A percentile compares a stretch with the other conserved stretches of the same genome.
Evolutionary conservation across 1,140 invertebrate species (phyloP).

Genomic region (Drosophila melanogaster): DNA sequence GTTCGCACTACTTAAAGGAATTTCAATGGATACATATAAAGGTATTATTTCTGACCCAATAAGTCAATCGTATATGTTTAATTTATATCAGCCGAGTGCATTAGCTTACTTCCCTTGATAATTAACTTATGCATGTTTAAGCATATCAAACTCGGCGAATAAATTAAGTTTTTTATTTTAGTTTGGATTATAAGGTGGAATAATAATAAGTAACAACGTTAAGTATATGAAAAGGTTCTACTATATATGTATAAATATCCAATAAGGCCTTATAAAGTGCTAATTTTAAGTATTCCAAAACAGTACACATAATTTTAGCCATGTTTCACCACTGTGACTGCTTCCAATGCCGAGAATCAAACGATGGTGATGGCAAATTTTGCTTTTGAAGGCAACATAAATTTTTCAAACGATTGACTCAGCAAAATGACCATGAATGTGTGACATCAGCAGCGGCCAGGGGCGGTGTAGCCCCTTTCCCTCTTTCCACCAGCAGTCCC

Average conservation of each 20-base stretch:
- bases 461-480: background rate
- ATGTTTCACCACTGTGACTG: conserved; percentile 8
- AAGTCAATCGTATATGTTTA: background rate
- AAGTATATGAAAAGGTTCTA: too few species aligned
- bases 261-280: too few species aligned
- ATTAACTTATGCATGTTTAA: too few species aligned
- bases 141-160: too few species aligned
- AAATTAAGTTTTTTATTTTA: too few species aligned
- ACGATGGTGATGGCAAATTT: conserved; percentile 69
- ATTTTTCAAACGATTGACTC: conserved; percentile 82
- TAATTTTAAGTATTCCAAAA: too few species aligned
- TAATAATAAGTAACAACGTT: too few species aligned
- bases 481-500: background rate
- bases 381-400: conserved; percentile 82
- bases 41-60: too few species aligned
- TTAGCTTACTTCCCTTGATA: too few species aligned
- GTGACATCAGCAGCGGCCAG: conserved; percentile 74
- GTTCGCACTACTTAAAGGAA: background rate
- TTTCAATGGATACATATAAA: background rate
- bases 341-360: conserved; percentile 39
- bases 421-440: conserved; percentile 82
- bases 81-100: background rate
- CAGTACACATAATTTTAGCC: background rate
- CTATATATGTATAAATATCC: too few species aligned
- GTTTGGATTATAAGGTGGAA: too few species aligned